These are phyloP conservation scores for Temnothorax longispinosus DNA, from an alignment of 1,140 invertebrate species.

Conservation along the genomic window DNA sequence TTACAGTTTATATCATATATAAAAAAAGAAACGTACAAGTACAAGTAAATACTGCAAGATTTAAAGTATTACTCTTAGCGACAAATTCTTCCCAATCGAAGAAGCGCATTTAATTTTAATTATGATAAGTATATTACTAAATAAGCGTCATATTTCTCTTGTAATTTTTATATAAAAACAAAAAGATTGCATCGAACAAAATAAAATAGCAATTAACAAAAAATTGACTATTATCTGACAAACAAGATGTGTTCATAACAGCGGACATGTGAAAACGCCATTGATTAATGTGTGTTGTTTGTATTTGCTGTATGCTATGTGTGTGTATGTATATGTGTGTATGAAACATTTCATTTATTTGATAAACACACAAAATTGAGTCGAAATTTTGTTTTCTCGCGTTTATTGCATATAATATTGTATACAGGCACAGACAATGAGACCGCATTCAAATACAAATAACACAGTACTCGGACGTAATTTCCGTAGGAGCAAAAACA, in stretches of 20 bases:
- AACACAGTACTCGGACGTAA: background rate
- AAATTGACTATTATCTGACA: background rate
- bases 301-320: no score
- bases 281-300: constrained; percentile 42
- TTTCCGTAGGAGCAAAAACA: background rate
- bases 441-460: constrained; percentile 20
- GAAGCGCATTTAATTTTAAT: background rate
- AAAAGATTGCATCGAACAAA: background rate
- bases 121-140: background rate
- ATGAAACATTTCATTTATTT: constrained; percentile 46
- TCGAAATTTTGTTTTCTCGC: constrained; percentile 28
- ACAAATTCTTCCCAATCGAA: background rate
- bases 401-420: constrained; percentile 42
- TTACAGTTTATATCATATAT: background rate
- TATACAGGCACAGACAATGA: background rate
- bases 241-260: background rate
- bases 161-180: background rate
- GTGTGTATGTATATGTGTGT: background rate
- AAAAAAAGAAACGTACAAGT: background rate
- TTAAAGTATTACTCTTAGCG: background rate
- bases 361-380: constrained; percentile 36
- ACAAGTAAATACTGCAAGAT: background rate
- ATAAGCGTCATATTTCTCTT: background rate
- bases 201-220: constrained; percentile 20
- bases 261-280: constrained; percentile 1